Percentiles rank a stretch among this genome's conserved stretches.
Conservation (phyloP, 2,797 vertebrate genomes). For the Sebastes matsubarae region DNA sequence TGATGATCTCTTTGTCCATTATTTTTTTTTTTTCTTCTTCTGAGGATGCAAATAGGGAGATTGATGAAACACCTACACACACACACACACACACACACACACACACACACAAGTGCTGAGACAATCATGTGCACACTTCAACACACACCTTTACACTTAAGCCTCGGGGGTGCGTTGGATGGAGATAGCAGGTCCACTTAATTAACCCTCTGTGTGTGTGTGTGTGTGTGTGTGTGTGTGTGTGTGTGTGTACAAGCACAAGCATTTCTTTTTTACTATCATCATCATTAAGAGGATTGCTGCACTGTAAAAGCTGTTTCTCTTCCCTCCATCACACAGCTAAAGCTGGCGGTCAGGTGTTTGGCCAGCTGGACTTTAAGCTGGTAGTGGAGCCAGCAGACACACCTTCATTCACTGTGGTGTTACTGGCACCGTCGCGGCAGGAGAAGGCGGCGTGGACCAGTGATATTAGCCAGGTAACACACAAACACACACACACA, state of each 20-base stretch:
- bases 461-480: constrained; percentile 98
- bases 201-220: constrained; percentile 45
- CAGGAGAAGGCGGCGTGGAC: constrained; percentile 99
- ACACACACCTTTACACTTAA: constrained; percentile 19
- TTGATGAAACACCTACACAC: constrained; percentile 7
- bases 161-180: constrained; percentile 11
- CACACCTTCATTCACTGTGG: constrained; percentile 90
- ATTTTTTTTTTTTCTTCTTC: constrained; percentile 5
- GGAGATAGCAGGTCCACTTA: constrained; percentile 43
- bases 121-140: constrained; percentile 3
- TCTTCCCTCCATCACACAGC: constrained; percentile 73
- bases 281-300: not conserved
- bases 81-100: not conserved
- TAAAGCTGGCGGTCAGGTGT: constrained; percentile 91
- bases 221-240: not conserved
- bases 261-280: not conserved
- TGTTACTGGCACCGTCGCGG: constrained; percentile 91
- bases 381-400: constrained; percentile 92
- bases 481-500: constrained; percentile 22
- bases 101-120: not conserved
- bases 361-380: constrained; percentile 97
- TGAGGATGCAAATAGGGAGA: constrained; percentile 7
- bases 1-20: constrained; percentile 32
- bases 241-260: not conserved
- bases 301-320: not conserved